Evolutionary conservation across 35 echinoderm and acorn worm genomes (phyloP), one percentile per base, ranked within the genome.

Genomic region (Heliocidaris erythrogramma): DNA sequence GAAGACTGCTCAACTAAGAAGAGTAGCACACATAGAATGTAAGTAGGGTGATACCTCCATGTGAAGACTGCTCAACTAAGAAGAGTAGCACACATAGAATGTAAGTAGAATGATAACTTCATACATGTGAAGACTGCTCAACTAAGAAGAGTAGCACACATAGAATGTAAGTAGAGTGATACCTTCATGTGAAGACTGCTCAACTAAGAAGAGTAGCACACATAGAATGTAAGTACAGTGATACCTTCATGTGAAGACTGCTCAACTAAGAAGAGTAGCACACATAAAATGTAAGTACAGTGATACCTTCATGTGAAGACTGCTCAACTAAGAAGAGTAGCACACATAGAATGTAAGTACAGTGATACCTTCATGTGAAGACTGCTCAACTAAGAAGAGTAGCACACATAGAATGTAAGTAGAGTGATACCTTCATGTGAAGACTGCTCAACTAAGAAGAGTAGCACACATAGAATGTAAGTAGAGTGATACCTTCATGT

Each of bases 311-410:
- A 2, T 21, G 18, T 48, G 31, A 52, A 21, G 18, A n/a, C n/a
- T n/a, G n/a, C n/a, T n/a, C 92, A 18, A 94, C 69, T 42, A 91
- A 97, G 91, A 97, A 97, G 49, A 93, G 88, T 14, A 94, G 48
- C 86, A 95, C 94, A n/a, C 86, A 53, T 60, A 85, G 52, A 69
- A 31, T 95, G 94, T 97, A 94, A 94, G 96, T 49, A 9, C 17
- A 13, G 52, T 32, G 48, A 49, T 3, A 31, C 48, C 11, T 93
- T 93, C 2, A 2, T 21, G 18, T 48, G 31, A 52, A 21, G 18
- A n/a, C n/a, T n/a, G n/a, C n/a, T n/a, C 92, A 18, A 94, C 69
- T 42, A 91, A 97, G 91, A 97, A 97, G 49, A 93, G 88, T 14
- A 94, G 48, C 86, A 95, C 94, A n/a, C 86, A 53, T 60, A 85